These are phyloP conservation scores for Micromesistius poutassou DNA, from an alignment of 2,797 vertebrate species.

Conservation along the genomic window DNA sequence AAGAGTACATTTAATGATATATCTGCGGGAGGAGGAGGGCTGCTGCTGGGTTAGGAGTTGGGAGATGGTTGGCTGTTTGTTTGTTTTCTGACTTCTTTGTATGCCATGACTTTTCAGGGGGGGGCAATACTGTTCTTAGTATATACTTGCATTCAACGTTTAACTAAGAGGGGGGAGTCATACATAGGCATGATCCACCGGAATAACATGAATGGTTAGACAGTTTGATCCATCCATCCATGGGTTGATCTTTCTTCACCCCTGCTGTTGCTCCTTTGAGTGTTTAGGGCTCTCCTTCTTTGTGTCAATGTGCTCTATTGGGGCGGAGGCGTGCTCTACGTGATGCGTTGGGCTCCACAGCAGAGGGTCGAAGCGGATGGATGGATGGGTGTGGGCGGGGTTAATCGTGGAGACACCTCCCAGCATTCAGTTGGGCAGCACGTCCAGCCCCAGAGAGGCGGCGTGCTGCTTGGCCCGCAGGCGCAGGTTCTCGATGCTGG, in stretches of 20 bases:
- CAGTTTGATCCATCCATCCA: neutral
- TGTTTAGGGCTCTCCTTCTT: too few relatives aligned
- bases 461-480: conserved; percentile 97
- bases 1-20: conserved; percentile 23
- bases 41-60: neutral
- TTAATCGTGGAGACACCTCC: conserved; percentile 1
- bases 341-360: neutral
- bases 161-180: neutral
- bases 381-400: neutral
- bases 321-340: too few relatives aligned
- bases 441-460: conserved; percentile 92
- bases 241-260: neutral
- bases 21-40: neutral
- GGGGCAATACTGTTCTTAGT: neutral
- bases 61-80: neutral
- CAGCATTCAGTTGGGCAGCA: conserved; percentile 84
- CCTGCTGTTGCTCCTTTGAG: neutral
- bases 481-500: conserved; percentile 96
- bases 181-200: neutral
- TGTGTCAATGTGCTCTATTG: too few relatives aligned
- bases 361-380: neutral
- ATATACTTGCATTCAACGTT: neutral
- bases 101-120: neutral
- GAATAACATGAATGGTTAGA: neutral
- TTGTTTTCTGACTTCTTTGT: neutral